A percentile compares a stretch with the other conserved stretches of the same genome.
Conservation (phyloP, 2,797 vertebrate species). For the Crocodylus rhombifer region DNA sequence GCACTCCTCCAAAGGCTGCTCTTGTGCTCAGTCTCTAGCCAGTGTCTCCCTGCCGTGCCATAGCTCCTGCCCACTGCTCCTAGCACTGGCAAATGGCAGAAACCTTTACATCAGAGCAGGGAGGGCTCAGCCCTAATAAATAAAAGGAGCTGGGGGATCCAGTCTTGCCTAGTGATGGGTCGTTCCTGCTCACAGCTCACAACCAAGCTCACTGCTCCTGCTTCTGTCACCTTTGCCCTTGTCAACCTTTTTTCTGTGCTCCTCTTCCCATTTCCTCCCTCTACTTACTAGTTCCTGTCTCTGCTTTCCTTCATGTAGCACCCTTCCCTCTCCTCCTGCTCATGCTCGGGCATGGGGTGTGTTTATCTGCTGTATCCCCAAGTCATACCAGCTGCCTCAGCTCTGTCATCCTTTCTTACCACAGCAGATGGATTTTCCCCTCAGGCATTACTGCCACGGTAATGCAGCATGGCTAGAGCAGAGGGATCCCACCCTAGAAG, state of each 20-base stretch:
- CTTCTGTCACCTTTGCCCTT: neutral
- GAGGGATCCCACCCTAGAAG: neutral
- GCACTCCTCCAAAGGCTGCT: neutral
- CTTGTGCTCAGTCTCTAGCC: neutral
- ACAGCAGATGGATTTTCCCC: no score
- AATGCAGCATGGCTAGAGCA: neutral
- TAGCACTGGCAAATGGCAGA: neutral
- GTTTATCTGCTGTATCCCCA: neutral
- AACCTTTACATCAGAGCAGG: neutral
- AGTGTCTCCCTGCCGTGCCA: neutral
- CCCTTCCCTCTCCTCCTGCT: neutral
- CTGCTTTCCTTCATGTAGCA: neutral
- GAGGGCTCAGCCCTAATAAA: neutral
- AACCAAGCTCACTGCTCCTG: neutral
- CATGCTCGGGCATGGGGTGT: neutral
- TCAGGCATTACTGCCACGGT: neutral
- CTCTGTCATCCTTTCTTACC: neutral
- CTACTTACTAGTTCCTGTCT: neutral
- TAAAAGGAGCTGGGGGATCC: neutral
- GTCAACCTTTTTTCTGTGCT: neutral
- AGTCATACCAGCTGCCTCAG: neutral
- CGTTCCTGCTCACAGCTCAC: neutral
- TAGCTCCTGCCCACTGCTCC: neutral
- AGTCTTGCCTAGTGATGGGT: no score
- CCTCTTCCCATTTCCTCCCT: conserved; percentile 5